Conservation (phyloP, 2,113 vertebrate genomes). For the Suncus etruscus region DNA sequence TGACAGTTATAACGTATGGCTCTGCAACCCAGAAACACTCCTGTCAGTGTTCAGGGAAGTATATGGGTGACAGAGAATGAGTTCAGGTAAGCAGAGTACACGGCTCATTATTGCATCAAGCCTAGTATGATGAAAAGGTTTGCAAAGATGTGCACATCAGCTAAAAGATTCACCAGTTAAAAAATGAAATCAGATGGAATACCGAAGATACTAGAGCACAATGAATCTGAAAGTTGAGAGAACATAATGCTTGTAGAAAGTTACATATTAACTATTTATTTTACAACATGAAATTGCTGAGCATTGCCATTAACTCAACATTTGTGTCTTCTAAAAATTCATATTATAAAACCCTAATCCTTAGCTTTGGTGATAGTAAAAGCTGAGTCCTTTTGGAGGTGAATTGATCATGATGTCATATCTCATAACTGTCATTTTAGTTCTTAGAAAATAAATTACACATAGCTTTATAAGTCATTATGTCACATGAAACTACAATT, state of each 20-base stretch:
- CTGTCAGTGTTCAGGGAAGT: no score
- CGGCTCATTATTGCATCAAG: no score
- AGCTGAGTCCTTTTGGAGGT: neutral
- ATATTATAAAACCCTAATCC: neutral
- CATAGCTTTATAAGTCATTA: neutral
- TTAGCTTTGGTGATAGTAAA: neutral
- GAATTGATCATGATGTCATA: neutral
- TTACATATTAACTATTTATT: neutral
- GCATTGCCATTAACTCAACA: neutral
- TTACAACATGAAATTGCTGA: neutral
- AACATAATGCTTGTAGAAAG: neutral
- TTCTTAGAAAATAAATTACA: neutral
- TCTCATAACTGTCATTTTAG: neutral
- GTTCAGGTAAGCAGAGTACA: no score
- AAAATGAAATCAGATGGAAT: neutral
- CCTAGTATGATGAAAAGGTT: no score
- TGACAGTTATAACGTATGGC: no score
- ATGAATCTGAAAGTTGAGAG: neutral
- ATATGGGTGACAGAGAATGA: no score
- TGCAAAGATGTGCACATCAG: no score
- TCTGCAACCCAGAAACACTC: no score
- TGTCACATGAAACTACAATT: neutral
- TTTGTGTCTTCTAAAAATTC: neutral
- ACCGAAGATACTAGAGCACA: neutral
- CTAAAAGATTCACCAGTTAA: neutral